Conservation (phyloP, 1,140 invertebrate species). For the Tetraneura akinire region DNA sequence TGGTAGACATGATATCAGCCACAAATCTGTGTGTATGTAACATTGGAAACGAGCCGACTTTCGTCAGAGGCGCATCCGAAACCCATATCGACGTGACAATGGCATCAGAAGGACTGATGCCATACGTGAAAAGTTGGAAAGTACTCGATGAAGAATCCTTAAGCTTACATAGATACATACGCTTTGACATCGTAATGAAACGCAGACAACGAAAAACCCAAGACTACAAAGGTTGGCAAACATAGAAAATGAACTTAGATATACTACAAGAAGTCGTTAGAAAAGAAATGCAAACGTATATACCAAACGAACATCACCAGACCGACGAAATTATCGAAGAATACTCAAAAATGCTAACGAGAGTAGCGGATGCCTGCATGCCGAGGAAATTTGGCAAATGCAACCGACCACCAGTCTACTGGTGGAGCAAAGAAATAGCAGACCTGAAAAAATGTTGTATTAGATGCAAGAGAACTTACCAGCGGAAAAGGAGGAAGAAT, state of each 20-base stretch:
- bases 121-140: neutral
- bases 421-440: neutral
- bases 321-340: neutral
- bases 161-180: neutral
- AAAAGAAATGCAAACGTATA: too few species aligned
- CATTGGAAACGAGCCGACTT: neutral
- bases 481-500: neutral
- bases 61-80: slow-evolving; percentile 16
- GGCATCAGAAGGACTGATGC: neutral
- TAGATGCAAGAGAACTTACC: neutral
- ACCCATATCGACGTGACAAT: slow-evolving; percentile 40
- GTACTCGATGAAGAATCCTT: neutral
- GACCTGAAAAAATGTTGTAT: neutral
- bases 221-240: neutral
- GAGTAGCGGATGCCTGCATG: neutral
- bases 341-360: neutral
- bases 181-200: neutral
- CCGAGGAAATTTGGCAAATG: neutral
- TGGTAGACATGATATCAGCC: slow-evolving; percentile 3
- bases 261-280: neutral
- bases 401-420: neutral
- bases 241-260: neutral
- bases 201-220: neutral
- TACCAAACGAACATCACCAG: neutral
- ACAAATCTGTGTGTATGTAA: slow-evolving; percentile 25